Base-by-base conservation (phyloP, 1,140 invertebrate genomes). In the Caerostris darwini region DNA sequence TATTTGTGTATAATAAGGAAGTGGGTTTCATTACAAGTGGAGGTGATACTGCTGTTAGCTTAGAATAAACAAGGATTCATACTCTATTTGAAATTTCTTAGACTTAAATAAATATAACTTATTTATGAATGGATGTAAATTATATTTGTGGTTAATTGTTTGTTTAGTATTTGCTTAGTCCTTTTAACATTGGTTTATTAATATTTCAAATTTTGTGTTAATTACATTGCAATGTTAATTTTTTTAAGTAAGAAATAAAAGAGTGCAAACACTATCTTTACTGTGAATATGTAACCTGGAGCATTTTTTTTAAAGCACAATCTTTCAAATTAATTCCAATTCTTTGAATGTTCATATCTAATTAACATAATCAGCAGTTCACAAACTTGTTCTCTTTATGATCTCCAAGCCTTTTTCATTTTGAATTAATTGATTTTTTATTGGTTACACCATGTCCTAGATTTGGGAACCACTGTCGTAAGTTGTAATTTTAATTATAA, bases 91-190 rank as follows among this genome's bases (percentile, higher is more conserved):
- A 91, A 90, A 94, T 58, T 88, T 61, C 85, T 34, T 86, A 93
- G 92, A 93, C 64, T 93, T 54, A 87, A 93, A 87, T 87, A 93
- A 93, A 94, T 56, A 94, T 94, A 82, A 88, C 92, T 94, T 94
- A 69, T 94, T 89, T 92, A 92, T 54, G 69, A 34, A 58, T 92
- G 61, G 53, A 83, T 58, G 53, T 58, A 83, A 83, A 57, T 57
- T 19, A 83, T 83, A 57, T 83, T 83, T 34, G 34, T 77, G 71
- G 34, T 77, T 50, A 77, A 77, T 34, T 77, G 71, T 50, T 50
- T 77, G 71, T 77, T 77, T 50, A 77, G 34, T 77, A 50, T 77
- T 77, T 53, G 12, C 71, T 50, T 19, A 50, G 8, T 10, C 34
- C 8, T 77, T 77, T 50, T 77, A 14, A 5, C 10, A 50, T 77